Base-by-base conservation (phyloP, 2,888 invertebrate species). In the Nysson spinosus region DNA sequence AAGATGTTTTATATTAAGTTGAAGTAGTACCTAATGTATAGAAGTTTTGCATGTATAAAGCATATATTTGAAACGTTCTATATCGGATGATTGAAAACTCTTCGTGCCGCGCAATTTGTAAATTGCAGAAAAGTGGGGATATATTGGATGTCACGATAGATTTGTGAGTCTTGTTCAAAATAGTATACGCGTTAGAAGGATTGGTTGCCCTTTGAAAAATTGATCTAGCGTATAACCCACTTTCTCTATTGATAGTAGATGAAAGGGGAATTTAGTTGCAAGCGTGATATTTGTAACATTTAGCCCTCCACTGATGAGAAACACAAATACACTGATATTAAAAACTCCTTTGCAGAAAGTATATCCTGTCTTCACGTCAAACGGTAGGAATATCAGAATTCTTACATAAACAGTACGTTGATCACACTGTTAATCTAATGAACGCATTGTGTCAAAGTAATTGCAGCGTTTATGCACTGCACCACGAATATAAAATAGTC, bases 211-310 rank as follows among this genome's bases (percentile, higher is more conserved):
- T 69, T 71, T 69, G 60, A 32, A 32, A 69, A 70, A 82, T 80
- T 77, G 81, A 83, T 83, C 80, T 79, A 72, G 49, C 44, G 28
- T 66, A 72, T 73, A 80, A 80, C 81, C 79, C 77, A 79, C 73
- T 74, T 76, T 67, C 54, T 70, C 81, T 81, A 81, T 79, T 78
- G 75, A 81, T 82, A 83, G 75, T 74, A 54, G 74, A 73, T 60
- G 72, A 71, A 65, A 64, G 57, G 34, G 46, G 49, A 43, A 58
- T 54, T 46, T 58, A 56, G 51, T 34, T 42, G 40, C 47, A 52
- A 44, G 57, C 43, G 34, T 30, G 54, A 49, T 17, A 56, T 65
- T 73, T 51, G 32, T 65, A 62, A 62, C 58, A 55, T 69, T 66
- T 69, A 49, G 37, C 35, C 46, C 32, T 58, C 39, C 57, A 54